Percentiles rank a stretch among this genome's conserved stretches.
Evolutionary conservation across 37 sponge, comb jelly and placozoan species (phyloP).

Genomic region (Tethya wilhelma): DNA sequence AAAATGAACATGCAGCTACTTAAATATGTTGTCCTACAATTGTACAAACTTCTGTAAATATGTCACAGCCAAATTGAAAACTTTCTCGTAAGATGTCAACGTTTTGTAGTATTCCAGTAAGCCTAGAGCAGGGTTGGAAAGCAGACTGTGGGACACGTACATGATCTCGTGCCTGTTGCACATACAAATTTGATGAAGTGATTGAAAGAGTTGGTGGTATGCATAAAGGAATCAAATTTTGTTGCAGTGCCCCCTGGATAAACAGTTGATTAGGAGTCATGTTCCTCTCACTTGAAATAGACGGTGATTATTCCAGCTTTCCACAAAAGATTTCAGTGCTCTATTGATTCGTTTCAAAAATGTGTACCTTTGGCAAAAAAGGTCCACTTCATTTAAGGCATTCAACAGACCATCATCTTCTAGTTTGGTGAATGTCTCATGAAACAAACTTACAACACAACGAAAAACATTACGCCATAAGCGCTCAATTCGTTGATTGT

Average conservation of each 20-base stretch:
- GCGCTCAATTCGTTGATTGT: constrained; percentile 57
- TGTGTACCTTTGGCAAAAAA: constrained; percentile 43
- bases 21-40: too few relatives aligned
- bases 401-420: constrained; percentile 24
- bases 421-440: constrained; percentile 12
- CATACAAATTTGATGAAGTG: background rate
- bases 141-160: background rate
- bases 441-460: constrained; percentile 26
- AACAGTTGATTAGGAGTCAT: constrained; percentile 39
- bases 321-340: constrained; percentile 37
- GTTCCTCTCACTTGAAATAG: constrained; percentile 26
- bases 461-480: constrained; percentile 54
- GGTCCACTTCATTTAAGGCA: constrained; percentile 44
- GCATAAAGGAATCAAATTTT: background rate
- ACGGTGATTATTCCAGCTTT: constrained; percentile 56
- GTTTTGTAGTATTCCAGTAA: background rate
- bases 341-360: constrained; percentile 30
- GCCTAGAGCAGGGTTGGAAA: background rate
- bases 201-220: background rate
- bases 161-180: background rate
- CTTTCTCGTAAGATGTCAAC: background rate
- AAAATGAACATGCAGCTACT: too few relatives aligned
- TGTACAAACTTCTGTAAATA: too few relatives aligned
- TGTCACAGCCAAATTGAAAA: background rate
- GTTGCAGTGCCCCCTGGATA: too few relatives aligned